phyloP scores from a whole-genome alignment of 2,113 vertebrate species.

The Zapus hudsonius region DNA sequence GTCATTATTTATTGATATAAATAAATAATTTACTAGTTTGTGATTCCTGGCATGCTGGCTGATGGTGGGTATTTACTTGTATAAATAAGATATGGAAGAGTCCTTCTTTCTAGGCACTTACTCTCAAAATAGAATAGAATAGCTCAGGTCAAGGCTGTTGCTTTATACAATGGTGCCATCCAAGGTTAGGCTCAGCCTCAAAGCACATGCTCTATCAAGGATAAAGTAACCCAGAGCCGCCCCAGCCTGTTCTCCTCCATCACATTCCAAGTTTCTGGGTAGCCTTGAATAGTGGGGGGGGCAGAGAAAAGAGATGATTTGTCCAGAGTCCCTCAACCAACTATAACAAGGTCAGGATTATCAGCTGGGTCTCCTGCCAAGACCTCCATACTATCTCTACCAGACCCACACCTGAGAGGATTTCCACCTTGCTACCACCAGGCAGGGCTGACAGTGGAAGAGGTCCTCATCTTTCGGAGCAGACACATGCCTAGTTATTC shows the following conservation, averaged over 20 bases:
- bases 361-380: neutral
- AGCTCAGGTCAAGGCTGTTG: neutral
- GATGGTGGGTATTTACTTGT: neutral
- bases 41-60: neutral
- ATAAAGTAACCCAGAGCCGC: neutral
- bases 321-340: neutral
- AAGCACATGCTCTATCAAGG: too few relatives aligned
- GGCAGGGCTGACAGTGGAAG: too few relatives aligned
- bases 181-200: neutral
- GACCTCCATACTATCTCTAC: neutral
- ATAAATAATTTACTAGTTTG: neutral
- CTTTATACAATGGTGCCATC: neutral
- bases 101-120: neutral
- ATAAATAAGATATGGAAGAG: too few relatives aligned
- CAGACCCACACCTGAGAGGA: neutral
- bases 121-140: neutral
- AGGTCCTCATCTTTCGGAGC: accelerated
- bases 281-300: too few relatives aligned
- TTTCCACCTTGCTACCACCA: accelerated
- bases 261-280: neutral
- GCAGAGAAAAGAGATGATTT: neutral
- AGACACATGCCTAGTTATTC: neutral
- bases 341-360: neutral
- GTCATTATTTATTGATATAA: neutral
- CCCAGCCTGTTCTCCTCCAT: neutral